A percentile compares a stretch with the other conserved stretches of the same genome.
Conservation (phyloP, 2,888 invertebrate genomes). For the Sarcophaga variegata region DNA sequence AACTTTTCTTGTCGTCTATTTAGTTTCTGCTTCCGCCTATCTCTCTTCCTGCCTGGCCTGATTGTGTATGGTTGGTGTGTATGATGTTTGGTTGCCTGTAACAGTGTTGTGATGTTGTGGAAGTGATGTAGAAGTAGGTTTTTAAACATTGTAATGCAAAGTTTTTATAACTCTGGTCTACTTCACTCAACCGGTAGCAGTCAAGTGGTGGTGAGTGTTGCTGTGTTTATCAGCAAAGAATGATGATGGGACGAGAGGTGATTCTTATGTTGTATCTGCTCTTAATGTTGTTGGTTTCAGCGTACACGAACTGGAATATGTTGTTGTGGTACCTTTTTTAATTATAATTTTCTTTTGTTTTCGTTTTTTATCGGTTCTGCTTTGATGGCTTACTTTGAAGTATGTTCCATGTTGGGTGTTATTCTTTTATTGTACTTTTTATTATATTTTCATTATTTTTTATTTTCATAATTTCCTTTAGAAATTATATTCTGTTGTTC, state of each 20-base stretch:
- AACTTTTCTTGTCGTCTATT: not conserved
- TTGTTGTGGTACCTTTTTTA: constrained; percentile 13
- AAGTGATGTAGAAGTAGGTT: too few species aligned
- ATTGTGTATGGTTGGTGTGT: not conserved
- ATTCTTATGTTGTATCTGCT: not conserved
- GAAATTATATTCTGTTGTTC: constrained; percentile 28
- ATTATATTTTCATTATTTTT: constrained; percentile 3
- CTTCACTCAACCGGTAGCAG: constrained; percentile 6
- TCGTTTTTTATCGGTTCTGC: constrained; percentile 54
- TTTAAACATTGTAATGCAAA: not conserved
- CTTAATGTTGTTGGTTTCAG: constrained; percentile 1
- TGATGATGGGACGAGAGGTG: not conserved
- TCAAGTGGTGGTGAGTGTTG: not conserved
- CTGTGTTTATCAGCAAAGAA: not conserved
- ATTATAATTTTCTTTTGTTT: constrained; percentile 34
- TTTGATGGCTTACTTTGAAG: constrained; percentile 52
- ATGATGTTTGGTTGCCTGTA: not conserved
- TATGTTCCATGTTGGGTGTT: constrained; percentile 47
- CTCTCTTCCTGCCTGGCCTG: not conserved
- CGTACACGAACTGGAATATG: constrained; percentile 1
- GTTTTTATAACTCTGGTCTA: constrained; percentile 11
- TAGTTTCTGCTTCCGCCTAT: not conserved
- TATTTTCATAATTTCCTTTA: constrained; percentile 48
- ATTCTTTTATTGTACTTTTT: constrained; percentile 11
- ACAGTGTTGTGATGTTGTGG: not conserved